Conservation (phyloP, 2,888 invertebrate species). For the Vandiemenella viatica region DNA sequence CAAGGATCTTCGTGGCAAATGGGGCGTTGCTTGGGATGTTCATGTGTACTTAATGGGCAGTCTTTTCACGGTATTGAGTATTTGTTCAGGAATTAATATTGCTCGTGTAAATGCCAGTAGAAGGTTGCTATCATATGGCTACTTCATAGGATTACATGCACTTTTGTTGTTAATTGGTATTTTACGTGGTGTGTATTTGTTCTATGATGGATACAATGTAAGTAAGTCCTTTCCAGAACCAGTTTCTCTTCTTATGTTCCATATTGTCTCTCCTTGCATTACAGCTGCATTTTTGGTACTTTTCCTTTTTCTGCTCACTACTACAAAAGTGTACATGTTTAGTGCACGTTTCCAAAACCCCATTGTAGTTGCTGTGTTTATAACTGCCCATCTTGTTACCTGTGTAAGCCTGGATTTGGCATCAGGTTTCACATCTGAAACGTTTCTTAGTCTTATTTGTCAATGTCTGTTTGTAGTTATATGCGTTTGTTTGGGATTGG, state of each 20-base stretch:
- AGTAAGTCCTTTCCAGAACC: conserved; percentile 59
- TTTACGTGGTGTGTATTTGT: conserved; percentile 69
- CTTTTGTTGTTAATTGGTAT: conserved; percentile 69
- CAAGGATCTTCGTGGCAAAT: conserved; percentile 23
- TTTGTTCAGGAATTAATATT: conserved; percentile 73
- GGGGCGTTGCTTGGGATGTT: conserved; percentile 80
- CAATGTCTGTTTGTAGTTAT: conserved; percentile 76
- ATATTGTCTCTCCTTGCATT: conserved; percentile 71
- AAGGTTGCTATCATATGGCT: conserved; percentile 72
- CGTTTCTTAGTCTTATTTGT: conserved; percentile 56
- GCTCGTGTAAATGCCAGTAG: conserved; percentile 74
- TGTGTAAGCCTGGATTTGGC: conserved; percentile 67
- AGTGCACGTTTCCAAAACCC: conserved; percentile 49
- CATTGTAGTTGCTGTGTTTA: conserved; percentile 60
- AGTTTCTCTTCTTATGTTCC: conserved; percentile 66
- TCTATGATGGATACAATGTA: conserved; percentile 87
- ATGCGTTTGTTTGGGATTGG: conserved; percentile 66
- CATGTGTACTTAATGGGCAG: conserved; percentile 79
- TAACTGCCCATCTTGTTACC: conserved; percentile 60
- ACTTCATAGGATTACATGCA: conserved; percentile 72
- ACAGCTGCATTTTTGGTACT: conserved; percentile 81
- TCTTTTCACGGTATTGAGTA: conserved; percentile 67
- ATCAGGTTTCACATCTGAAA: conserved; percentile 29
- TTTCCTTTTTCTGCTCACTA: conserved; percentile 68
- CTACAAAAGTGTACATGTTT: conserved; percentile 39